Evolutionary conservation across 2,113 vertebrate species (phyloP).

Genomic region (Ursus arctos): DNA sequence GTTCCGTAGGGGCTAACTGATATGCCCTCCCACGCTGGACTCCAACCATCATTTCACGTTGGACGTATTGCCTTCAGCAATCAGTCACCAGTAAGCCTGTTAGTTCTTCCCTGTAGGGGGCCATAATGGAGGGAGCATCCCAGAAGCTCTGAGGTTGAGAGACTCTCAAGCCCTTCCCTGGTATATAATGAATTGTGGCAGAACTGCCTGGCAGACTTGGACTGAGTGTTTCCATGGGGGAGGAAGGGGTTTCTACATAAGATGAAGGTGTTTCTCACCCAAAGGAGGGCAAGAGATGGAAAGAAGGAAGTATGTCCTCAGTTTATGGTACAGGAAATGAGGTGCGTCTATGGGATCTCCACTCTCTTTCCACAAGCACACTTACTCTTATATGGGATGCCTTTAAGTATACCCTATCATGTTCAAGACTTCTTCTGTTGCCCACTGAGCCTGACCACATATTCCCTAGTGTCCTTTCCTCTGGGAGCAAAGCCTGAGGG

Average conservation of each 20-base stretch:
- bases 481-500: not conserved
- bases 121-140: not conserved
- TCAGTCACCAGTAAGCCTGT: not conserved
- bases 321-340: not conserved
- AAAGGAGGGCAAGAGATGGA: not conserved
- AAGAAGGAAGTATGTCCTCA: not conserved
- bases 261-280: not conserved
- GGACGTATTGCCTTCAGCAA: not conserved
- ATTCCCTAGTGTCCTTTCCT: not conserved
- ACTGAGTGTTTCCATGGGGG: not conserved
- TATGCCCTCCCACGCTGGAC: not conserved
- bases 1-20: not conserved
- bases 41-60: not conserved
- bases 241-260: not conserved
- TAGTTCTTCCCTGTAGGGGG: not conserved
- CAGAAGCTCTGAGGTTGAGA: not conserved
- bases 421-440: not conserved
- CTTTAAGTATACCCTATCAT: fast-evolving
- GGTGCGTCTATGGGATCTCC: not conserved
- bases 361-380: not conserved
- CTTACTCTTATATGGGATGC: not conserved
- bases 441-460: not conserved
- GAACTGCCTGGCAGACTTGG: not conserved
- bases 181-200: not conserved
- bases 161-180: not conserved